Evolutionary conservation across 2,113 vertebrate genomes (phyloP).

Genomic region (Bothrops jararaca): DNA sequence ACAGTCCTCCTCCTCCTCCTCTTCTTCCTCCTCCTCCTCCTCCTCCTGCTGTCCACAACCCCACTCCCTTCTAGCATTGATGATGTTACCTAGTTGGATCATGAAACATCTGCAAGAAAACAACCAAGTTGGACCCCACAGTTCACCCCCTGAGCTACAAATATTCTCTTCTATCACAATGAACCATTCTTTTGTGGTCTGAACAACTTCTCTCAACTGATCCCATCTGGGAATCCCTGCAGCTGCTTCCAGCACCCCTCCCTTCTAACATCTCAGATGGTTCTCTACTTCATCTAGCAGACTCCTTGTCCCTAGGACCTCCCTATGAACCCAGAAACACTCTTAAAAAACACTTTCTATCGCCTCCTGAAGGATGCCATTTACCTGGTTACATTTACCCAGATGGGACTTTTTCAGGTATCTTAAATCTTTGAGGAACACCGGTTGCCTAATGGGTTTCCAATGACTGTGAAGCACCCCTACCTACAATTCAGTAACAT

Average conservation of each 20-base stretch:
- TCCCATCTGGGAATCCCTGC: neutral
- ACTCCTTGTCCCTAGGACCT: neutral
- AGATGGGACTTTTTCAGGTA: neutral
- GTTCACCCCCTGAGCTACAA: too few relatives aligned
- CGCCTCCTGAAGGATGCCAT: neutral
- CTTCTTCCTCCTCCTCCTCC: too few relatives aligned
- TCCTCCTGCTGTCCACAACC: too few relatives aligned
- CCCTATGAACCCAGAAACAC: neutral
- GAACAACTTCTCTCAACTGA: too few relatives aligned
- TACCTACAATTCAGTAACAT: neutral
- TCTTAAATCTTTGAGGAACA: neutral
- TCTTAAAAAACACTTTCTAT: neutral
- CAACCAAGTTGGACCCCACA: neutral
- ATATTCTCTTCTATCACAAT: too few relatives aligned
- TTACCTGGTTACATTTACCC: neutral
- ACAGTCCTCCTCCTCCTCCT: too few relatives aligned
- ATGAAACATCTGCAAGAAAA: too few relatives aligned
- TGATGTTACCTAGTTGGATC: too few relatives aligned
- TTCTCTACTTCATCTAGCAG: neutral
- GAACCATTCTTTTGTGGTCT: neutral
- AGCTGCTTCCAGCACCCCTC: neutral
- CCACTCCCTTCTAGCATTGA: too few relatives aligned
- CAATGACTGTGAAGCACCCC: neutral
- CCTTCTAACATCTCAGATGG: neutral
- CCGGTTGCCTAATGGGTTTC: neutral